Percentiles rank a stretch among this genome's conserved stretches.
phyloP scores from a whole-genome alignment of 1,140 invertebrate species.

The Colletes gigas region DNA sequence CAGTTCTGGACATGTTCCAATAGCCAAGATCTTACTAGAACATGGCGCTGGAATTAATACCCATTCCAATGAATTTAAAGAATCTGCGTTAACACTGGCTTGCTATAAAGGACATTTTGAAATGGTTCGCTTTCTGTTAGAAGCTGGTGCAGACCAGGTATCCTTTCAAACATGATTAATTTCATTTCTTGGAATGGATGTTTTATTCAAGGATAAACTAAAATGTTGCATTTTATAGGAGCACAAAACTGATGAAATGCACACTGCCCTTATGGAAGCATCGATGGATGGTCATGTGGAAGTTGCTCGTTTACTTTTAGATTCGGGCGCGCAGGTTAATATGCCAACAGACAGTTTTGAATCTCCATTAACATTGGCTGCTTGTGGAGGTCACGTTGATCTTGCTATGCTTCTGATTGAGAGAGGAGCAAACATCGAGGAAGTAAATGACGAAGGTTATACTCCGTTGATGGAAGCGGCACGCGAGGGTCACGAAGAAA shows the following conservation, averaged over 20 bases:
- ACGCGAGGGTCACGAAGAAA: conserved; percentile 98
- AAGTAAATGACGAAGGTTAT: conserved; percentile 99
- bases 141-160: conserved; percentile 94
- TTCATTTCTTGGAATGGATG: background rate
- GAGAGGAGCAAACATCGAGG: conserved; percentile 98
- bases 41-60: conserved; percentile 98
- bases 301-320: conserved; percentile 94
- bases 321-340: conserved; percentile 99
- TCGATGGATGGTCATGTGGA: conserved; percentile 99
- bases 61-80: conserved; percentile 99
- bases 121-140: conserved; percentile 97
- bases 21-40: conserved; percentile 95
- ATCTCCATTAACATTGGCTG: conserved; percentile 97
- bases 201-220: background rate
- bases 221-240: conserved; percentile 81
- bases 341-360: conserved; percentile 99
- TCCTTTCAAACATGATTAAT: background rate
- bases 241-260: conserved; percentile 99
- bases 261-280: conserved; percentile 99
- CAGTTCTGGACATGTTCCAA: conserved; percentile 96
- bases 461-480: conserved; percentile 99
- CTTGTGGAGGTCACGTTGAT: conserved; percentile 99
- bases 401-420: conserved; percentile 97
- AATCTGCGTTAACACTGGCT: conserved; percentile 96
- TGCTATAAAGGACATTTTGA: conserved; percentile 99